Base-by-base conservation (phyloP, 2,113 vertebrate species). In the Heteronetta atricapilla region DNA sequence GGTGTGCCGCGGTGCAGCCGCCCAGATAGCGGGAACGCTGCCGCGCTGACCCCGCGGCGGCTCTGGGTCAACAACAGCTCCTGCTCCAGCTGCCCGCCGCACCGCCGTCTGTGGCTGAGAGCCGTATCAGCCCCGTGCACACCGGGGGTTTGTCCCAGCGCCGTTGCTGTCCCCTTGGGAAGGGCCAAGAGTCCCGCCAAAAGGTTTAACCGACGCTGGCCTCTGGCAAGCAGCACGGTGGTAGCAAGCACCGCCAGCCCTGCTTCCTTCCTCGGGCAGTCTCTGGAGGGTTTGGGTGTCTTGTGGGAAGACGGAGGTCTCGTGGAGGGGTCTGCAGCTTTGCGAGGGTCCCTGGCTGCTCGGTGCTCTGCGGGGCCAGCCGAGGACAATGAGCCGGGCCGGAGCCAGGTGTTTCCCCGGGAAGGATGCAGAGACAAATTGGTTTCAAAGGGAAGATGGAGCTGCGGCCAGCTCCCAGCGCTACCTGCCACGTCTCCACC, bases 321-420 rank as follows among this genome's bases (percentile, higher is more conserved):
- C 56, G 70, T 46, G 66, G 11, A 36, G 25, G 13, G 14, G 11
- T 72, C 60, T 81, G 73, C 17, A 44, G 1, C 1, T 70, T 44
- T 31, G 34, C 1, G 77, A 56, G 55, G 80, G 60, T 48, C 52
- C 58, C 42, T 8, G 59, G 9, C 22, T 53, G 33, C 55, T 66
- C 3, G 0, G n/a, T 6, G 4, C 42, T 84, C 60, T 52, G n/a
- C 34, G 1, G 5, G 68, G 48, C 7, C 80, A 81, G 55, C 15
- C 59, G 46, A 0, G 1, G 73, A 88, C 75, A 79, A 76, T 74
- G n/a, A 79, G 33, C 31, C 59, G 53, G 40, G 40, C 64, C 15
- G 6, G 64, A 55, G 19, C 36, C 93, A 96, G 77, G 60, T 91
- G 77, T 60, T 96, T 94, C 83, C 69, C 66, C 3, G 1, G 81